Conservation (phyloP, 2,888 invertebrate genomes). For the Drosophila parthenogenetica region DNA sequence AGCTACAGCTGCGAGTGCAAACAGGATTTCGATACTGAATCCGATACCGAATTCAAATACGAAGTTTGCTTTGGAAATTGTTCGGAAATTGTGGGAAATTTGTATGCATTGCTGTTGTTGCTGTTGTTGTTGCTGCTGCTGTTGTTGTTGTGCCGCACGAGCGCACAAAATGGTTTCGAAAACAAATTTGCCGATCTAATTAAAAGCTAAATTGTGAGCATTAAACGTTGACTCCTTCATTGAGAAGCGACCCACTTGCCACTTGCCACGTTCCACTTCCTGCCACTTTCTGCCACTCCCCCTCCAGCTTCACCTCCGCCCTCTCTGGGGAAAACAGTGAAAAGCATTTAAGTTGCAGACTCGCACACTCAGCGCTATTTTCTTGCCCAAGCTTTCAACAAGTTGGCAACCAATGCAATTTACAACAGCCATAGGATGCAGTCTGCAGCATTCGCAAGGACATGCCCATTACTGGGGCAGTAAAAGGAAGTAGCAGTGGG, state of each 20-base stretch:
- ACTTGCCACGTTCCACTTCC: not conserved
- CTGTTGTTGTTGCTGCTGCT: conserved; percentile 6
- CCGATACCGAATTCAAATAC: conserved; percentile 6
- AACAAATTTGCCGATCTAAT: conserved; percentile 77
- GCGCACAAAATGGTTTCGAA: conserved; percentile 68
- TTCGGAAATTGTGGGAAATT: conserved; percentile 44
- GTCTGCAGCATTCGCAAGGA: conserved; percentile 48
- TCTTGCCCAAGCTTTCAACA: conserved; percentile 70
- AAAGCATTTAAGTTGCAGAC: conserved; percentile 70
- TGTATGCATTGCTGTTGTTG: conserved; percentile 34
- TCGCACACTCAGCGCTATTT: conserved; percentile 36
- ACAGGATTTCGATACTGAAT: not conserved
- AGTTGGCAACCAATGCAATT: conserved; percentile 79
- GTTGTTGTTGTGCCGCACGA: conserved; percentile 41
- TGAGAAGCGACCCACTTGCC: conserved; percentile 24
- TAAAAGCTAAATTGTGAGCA: conserved; percentile 78
- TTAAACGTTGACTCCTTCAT: conserved; percentile 59
- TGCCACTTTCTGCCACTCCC: not conserved
- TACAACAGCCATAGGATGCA: conserved; percentile 50
- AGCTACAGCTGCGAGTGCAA: not conserved
- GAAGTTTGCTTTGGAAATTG: conserved; percentile 27
- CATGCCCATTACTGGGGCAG: conserved; percentile 73
- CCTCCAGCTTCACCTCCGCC: not conserved
- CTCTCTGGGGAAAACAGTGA: conserved; percentile 59
- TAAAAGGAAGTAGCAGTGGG: conserved; percentile 1